A percentile compares a stretch with the other conserved stretches of the same genome.
Conservation (phyloP, 2,888 invertebrate species). For the Drosophila pegasa region DNA sequence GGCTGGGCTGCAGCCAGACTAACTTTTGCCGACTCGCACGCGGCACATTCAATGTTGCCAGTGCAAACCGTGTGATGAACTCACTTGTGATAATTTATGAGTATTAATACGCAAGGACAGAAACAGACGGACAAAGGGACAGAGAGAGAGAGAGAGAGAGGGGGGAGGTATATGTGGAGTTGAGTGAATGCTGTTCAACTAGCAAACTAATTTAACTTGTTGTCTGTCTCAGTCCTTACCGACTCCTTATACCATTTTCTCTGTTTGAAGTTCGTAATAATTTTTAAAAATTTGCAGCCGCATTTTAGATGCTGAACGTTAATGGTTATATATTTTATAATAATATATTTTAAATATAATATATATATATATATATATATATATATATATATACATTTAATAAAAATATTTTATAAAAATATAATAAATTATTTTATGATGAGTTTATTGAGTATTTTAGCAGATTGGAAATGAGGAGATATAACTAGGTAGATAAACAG, state of each 20-base stretch:
- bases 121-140: not conserved
- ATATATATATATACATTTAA: too few species aligned
- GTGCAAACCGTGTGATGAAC: constrained; percentile 68
- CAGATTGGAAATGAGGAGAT: too few species aligned
- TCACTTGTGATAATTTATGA: constrained; percentile 77
- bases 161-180: not conserved
- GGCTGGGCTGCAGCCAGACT: constrained; percentile 37
- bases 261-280: constrained; percentile 31
- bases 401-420: too few species aligned
- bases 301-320: too few species aligned
- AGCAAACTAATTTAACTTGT: constrained; percentile 48
- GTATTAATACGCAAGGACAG: constrained; percentile 52
- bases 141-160: not conserved
- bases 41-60: constrained; percentile 34
- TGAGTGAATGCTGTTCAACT: constrained; percentile 14
- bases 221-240: constrained; percentile 22
- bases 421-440: too few species aligned
- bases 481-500: too few species aligned
- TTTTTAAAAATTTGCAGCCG: constrained; percentile 31
- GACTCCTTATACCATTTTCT: constrained; percentile 36
- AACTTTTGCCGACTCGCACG: constrained; percentile 54
- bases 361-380: too few species aligned
- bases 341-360: too few species aligned
- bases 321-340: too few species aligned
- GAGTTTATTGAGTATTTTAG: too few species aligned